Base-by-base conservation (phyloP, 2,888 invertebrate genomes). In the Cryptophagus acutangulus region DNA sequence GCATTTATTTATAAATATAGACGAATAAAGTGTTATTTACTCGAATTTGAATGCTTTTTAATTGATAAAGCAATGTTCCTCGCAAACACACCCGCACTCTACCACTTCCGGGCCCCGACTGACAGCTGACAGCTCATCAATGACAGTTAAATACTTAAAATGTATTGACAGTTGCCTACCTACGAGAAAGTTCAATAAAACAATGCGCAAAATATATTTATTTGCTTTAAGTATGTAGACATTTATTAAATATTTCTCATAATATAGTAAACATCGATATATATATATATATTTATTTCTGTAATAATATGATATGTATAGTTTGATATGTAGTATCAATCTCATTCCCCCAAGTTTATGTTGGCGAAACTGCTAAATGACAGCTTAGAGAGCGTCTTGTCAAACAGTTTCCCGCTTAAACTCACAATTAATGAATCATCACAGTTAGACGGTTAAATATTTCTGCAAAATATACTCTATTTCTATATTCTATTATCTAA, bases 241-340 rank as follows among this genome's bases (percentile, higher is more conserved):
- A 68, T 69, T 68, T 68, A 69, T 67, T 68, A 59, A 59, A 59
- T 62, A 65, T 62, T 59, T 58, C 63, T 63, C 56, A 65, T 59
- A 65, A 49, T 58, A 63, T 58, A 62, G 55, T 59, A 60, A 64
- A 65, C 65, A 66, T 63, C 62, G 54, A 65, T 67, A 66, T 62
- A 63, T 46, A 51, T 35, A n/a, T n/a, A n/a, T n/a, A n/a, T n/a
- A n/a, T n/a, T n/a, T n/a, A n/a, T n/a, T n/a, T 42, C 38, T 35
- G 33, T 40, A n/a, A n/a, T 54, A 60, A 59, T 61, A 58, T 66
- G 65, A 67, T 67, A 65, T 65, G 66, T 65, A 63, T 66, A 58
- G 46, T 58, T 61, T 67, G 67, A 67, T 67, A 67, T 67, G 67
- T 66, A n/a, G n/a, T n/a, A 65, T 65, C 54, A 55, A 57, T 57